A percentile compares a stretch with the other conserved stretches of the same genome.
phyloP scores from a whole-genome alignment of 2,888 invertebrate species.

The Cecidostiba fungosa region DNA sequence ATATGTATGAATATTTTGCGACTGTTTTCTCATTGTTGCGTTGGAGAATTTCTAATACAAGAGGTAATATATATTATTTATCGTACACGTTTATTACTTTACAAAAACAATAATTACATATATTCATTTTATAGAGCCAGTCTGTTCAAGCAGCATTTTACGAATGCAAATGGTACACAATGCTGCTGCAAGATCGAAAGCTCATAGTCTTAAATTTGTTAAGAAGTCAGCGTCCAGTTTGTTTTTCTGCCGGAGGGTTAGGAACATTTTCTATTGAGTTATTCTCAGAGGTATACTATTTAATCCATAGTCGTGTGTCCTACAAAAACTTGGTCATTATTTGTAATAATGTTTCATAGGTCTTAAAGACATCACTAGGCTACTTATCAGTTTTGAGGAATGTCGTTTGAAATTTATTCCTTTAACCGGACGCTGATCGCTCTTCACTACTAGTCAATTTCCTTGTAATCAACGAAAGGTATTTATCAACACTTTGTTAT shows the following conservation, averaged over 20 bases:
- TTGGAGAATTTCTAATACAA: conserved; percentile 63
- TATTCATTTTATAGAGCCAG: conserved; percentile 78
- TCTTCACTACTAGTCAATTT: neutral
- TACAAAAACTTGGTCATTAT: neutral
- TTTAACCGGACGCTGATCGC: neutral
- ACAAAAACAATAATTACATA: neutral
- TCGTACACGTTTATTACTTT: neutral
- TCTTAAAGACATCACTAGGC: conserved; percentile 70
- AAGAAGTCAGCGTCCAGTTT: conserved; percentile 81
- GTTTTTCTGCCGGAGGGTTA: conserved; percentile 82
- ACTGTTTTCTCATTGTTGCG: conserved; percentile 64
- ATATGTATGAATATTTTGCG: conserved; percentile 60
- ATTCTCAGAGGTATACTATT: conserved; percentile 80
- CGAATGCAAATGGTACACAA: conserved; percentile 81
- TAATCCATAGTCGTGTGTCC: neutral
- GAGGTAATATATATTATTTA: conserved; percentile 58
- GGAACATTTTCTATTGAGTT: conserved; percentile 81
- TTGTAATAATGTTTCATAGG: conserved; percentile 61
- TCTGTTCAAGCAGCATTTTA: conserved; percentile 81
- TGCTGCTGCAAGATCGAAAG: conserved; percentile 77
- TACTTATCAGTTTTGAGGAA: conserved; percentile 69
- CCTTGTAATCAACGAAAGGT: neutral
- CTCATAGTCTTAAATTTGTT: conserved; percentile 81
- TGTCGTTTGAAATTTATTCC: conserved; percentile 4
- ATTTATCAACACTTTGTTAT: neutral